Evolutionary conservation across 2,797 vertebrate genomes (phyloP).

Genomic region (Sebastes minor): DNA sequence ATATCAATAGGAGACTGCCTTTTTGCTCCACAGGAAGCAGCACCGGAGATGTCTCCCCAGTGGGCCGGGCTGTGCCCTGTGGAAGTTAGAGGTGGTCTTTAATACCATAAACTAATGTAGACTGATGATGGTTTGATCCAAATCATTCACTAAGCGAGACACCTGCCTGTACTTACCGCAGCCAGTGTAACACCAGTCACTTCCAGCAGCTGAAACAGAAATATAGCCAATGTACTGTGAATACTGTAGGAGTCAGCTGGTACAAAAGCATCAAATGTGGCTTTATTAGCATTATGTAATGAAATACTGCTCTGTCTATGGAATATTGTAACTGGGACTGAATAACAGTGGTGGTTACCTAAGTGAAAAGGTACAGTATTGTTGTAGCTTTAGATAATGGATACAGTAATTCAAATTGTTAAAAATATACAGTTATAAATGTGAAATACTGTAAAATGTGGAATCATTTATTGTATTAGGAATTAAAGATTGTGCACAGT

Average conservation of each 20-base stretch:
- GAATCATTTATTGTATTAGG: no score
- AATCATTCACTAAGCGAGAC: neutral
- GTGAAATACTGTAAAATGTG: no score
- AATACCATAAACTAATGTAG: neutral
- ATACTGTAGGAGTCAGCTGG: neutral
- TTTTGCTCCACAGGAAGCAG: slow-evolving; percentile 41
- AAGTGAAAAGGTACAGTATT: no score
- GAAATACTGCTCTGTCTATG: neutral
- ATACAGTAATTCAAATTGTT: no score
- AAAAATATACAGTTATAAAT: no score
- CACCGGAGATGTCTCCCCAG: slow-evolving; percentile 30
- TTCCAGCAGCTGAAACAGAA: slow-evolving; percentile 39
- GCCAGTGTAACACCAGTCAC: slow-evolving; percentile 69
- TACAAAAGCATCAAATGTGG: neutral
- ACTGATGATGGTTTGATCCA: neutral
- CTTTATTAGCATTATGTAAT: neutral
- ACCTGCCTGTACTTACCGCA: slow-evolving; percentile 58
- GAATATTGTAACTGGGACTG: neutral
- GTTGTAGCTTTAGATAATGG: no score
- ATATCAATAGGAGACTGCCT: slow-evolving; percentile 80
- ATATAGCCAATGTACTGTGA: neutral
- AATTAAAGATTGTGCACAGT: no score
- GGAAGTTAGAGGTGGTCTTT: neutral
- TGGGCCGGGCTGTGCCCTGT: slow-evolving; percentile 33
- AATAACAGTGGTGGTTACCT: neutral